Conservation (phyloP, 2,888 invertebrate species). For the Acholoe squamosa region DNA sequence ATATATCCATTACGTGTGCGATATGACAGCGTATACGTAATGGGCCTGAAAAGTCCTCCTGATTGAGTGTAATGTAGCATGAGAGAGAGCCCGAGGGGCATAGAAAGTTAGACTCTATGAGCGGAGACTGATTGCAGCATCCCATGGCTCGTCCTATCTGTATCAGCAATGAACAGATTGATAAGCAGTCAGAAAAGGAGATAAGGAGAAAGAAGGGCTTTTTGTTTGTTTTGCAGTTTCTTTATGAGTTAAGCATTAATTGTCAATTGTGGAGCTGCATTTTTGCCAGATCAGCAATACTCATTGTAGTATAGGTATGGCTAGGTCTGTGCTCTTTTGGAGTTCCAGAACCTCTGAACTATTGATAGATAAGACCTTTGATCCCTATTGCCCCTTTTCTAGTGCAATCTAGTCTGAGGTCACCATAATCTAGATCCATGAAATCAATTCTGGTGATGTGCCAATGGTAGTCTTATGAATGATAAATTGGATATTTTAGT, state of each 20-base stretch:
- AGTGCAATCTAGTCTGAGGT: no score
- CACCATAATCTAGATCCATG: not conserved
- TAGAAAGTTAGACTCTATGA: not conserved
- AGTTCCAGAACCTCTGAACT: no score
- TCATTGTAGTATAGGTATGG: no score
- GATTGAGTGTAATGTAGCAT: constrained; percentile 29
- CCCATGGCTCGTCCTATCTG: constrained; percentile 21
- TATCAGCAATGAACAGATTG: not conserved
- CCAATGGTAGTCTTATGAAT: constrained; percentile 17
- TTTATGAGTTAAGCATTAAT: not conserved
- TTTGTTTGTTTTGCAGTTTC: no score
- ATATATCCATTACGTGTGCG: constrained; percentile 2
- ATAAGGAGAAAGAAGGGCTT: no score
- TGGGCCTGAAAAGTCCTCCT: constrained; percentile 16
- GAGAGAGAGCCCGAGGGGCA: not conserved
- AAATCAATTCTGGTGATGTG: not conserved
- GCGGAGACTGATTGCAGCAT: not conserved
- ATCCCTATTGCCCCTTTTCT: no score
- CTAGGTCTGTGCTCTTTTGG: no score
- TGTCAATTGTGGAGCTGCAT: no score
- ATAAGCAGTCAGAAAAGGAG: not conserved
- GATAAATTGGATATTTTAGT: not conserved
- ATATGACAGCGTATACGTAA: constrained; percentile 13
- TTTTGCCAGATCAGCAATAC: no score
- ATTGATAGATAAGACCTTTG: no score